Evolutionary conservation across 2,113 vertebrate genomes (phyloP), one percentile per base, ranked within the genome.

Genomic region (Erpornis zantholeuca): DNA sequence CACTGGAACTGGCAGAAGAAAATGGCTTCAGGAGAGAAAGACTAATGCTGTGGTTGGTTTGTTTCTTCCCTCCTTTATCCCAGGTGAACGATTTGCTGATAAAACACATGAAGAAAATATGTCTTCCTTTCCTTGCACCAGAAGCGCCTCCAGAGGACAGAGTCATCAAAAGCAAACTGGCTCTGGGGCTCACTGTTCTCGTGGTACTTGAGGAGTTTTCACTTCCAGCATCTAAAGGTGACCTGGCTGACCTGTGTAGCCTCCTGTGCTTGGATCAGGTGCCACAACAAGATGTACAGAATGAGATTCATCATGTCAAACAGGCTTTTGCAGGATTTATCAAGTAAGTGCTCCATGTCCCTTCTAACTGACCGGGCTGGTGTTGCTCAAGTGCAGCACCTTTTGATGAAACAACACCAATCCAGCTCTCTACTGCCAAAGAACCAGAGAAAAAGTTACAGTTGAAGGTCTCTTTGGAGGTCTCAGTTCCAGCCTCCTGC

Each of bases 191-290:
- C 50, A 75, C 95, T 22, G 22, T 90, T 22, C 75, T 98, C 3
- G 0, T 4, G 1, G 8, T 88, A 0, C 15, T 64, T 49, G 38
- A 79, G 4, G 0, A 0, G 0, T 1, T 25, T 1, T 0, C 0
- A 0, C 22, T 98, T 18, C 13, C 1, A 23, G 1, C 10, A 2
- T 0, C 0, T 0, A 4, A 27, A 6, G 1, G 0, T 0, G 10
- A 82, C 9, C 75, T 97, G 86, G 0, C 1, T 75, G 3, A 5
- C 0, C 56, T 98, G 23, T 98, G 98, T 14, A 12, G 2, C 31
- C 94, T 98, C 47, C 44, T 98, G 33, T 94, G 87, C 82, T 66
- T 93, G 6, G 78, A 92, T 7, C 7, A 92, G n/a, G 12, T 7
- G 25, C 54, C 96, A 1, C 53, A 27, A 3, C 28, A 50, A 6